Percentiles rank a stretch among this genome's conserved stretches.
Conservation (phyloP, 1,140 invertebrate genomes). For the Cecropterus lyciades region DNA sequence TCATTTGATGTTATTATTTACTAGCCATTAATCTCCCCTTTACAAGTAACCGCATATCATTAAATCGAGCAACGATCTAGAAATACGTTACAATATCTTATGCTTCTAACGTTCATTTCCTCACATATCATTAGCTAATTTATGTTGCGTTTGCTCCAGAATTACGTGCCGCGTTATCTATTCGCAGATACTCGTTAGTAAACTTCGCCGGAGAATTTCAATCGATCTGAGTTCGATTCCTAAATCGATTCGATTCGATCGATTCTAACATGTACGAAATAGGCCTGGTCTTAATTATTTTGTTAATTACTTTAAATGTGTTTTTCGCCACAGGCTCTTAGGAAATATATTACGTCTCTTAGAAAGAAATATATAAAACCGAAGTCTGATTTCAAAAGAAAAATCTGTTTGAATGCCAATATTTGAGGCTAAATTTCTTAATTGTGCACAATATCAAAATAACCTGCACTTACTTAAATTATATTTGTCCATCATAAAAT, state of each 20-base stretch:
- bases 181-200: conserved; percentile 55
- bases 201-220: conserved; percentile 34
- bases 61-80: conserved; percentile 24
- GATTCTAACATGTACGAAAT: conserved; percentile 6
- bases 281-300: conserved; percentile 11
- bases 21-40: conserved; percentile 19
- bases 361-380: no score
- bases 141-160: conserved; percentile 63
- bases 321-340: neutral
- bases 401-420: no score
- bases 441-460: no score
- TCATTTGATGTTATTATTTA: conserved; percentile 11
- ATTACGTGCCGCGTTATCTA: conserved; percentile 63
- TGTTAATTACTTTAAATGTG: conserved; percentile 8
- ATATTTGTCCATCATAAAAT: no score
- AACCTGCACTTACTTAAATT: no score
- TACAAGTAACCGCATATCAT: conserved; percentile 17
- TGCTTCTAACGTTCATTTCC: conserved; percentile 44
- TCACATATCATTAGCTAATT: conserved; percentile 73
- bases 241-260: conserved; percentile 20
- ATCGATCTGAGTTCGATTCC: conserved; percentile 16
- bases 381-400: no score
- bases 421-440: no score
- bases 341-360: no score
- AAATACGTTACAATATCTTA: conserved; percentile 15